Evolutionary conservation across 2,888 invertebrate genomes (phyloP), one percentile per base, ranked within the genome.

Genomic region (Heterodera filipjevi): DNA sequence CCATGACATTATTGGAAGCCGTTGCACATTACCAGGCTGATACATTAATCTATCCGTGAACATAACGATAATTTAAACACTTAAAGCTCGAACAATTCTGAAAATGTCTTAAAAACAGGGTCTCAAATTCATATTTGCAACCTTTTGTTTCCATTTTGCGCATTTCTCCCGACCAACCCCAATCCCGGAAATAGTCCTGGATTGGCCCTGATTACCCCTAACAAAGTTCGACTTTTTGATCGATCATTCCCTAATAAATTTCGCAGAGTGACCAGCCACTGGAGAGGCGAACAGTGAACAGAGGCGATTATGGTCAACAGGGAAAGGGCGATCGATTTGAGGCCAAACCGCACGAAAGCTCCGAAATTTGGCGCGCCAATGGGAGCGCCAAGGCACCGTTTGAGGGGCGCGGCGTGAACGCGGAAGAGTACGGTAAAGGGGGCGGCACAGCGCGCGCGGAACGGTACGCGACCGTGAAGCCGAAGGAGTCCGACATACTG

Each of bases 401-500:
- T 12, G 75, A 66, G 32, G 66, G 12, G n/a, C 71, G 71, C 76
- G 79, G 77, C 32, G 74, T 72, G 46, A 78, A 77, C 59, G 39
- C 59, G 22, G 76, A 68, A 27, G 53, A 33, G 72, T 79, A 44
- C 66, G 70, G 49, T 32, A 22, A 14, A 33, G 59, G 66, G 77
- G 79, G n/a, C 78, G 71, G 32, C n/a, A 27, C 33, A 66, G 19
- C 49, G 77, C 78, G 39, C 49, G 59, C 73, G 19, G 85, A 85
- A 66, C 79, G 85, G 2, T 82, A 79, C 64, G 82, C 81, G n/a
- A 71, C 77, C 19, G 39, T 46, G 16, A 32, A 59, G 22, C 86
- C 86, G n/a, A 64, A 64, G 27, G 85, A 84, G 27, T 80, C 82
- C 35, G 79, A 84, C 66, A 46, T 86, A 1, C 64, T 84, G 66